phyloP scores from a whole-genome alignment of 2,888 invertebrate species.

The Elmis aenea region DNA sequence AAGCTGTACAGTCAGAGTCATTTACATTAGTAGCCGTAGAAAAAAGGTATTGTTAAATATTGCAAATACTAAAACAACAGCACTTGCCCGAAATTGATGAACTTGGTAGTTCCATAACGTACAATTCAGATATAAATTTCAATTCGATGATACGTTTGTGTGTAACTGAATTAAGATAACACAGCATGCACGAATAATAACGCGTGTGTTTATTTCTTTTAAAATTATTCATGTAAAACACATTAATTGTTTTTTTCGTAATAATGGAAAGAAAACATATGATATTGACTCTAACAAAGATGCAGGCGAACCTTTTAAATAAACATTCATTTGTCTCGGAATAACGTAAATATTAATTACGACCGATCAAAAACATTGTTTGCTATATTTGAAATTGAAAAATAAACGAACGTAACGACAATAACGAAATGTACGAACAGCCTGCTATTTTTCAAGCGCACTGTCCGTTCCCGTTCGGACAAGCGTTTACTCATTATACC shows the following conservation, averaged over 20 bases:
- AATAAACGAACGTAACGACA: constrained; percentile 22
- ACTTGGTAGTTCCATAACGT: too few relatives aligned
- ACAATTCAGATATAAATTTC: not conserved
- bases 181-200: too few relatives aligned
- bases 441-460: constrained; percentile 21
- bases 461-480: constrained; percentile 19
- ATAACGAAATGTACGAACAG: constrained; percentile 12
- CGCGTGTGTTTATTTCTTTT: too few relatives aligned
- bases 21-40: too few relatives aligned
- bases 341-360: constrained; percentile 36
- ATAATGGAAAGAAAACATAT: constrained; percentile 30
- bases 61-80: too few relatives aligned
- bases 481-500: constrained; percentile 20
- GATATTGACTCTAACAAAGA: constrained; percentile 26
- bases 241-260: constrained; percentile 17
- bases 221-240: too few relatives aligned
- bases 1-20: too few relatives aligned
- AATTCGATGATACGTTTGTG: not conserved
- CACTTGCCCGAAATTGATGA: too few relatives aligned
- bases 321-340: constrained; percentile 24
- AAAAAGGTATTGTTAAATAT: too few relatives aligned
- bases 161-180: not conserved
- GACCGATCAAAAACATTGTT: constrained; percentile 32
- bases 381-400: constrained; percentile 21
- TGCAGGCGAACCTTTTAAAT: constrained; percentile 18